A percentile compares a stretch with the other conserved stretches of the same genome.
phyloP scores from a whole-genome alignment of 2,888 invertebrate species.

The Blera fallax region DNA sequence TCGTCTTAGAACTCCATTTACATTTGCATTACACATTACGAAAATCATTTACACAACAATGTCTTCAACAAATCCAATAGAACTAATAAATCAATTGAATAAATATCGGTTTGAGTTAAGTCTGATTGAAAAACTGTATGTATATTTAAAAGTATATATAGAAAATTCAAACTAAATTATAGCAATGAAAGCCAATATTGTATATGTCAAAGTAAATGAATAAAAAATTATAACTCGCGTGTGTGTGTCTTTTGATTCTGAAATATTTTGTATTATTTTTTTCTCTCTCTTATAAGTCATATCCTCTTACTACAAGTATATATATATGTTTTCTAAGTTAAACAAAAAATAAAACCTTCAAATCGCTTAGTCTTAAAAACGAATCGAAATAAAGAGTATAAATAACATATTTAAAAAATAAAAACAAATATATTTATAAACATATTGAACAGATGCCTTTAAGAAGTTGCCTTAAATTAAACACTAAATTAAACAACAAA shows the following conservation, averaged over 20 bases:
- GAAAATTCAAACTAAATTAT: background rate
- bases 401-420: conserved; percentile 63
- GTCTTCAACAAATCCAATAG: background rate
- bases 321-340: background rate
- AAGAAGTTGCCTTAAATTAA: conserved; percentile 80
- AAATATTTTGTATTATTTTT: conserved; percentile 4
- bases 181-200: conserved; percentile 33
- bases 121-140: conserved; percentile 39
- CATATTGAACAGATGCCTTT: conserved; percentile 79
- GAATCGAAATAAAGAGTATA: conserved; percentile 25
- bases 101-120: conserved; percentile 23
- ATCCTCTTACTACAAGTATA: conserved; percentile 54
- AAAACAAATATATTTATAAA: conserved; percentile 31
- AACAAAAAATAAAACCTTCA: background rate
- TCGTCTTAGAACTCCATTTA: no score
- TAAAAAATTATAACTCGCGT: background rate
- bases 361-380: conserved; percentile 10
- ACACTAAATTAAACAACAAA: conserved; percentile 56
- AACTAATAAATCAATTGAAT: background rate
- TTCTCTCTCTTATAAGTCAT: conserved; percentile 33
- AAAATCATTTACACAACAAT: background rate
- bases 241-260: background rate
- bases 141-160: no score
- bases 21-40: background rate
- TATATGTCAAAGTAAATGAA: no score